Percentiles rank a stretch among this genome's conserved stretches.
These are phyloP conservation scores for Linurgus olivaceus DNA, from an alignment of 2,797 vertebrate species.

Conservation along the genomic window DNA sequence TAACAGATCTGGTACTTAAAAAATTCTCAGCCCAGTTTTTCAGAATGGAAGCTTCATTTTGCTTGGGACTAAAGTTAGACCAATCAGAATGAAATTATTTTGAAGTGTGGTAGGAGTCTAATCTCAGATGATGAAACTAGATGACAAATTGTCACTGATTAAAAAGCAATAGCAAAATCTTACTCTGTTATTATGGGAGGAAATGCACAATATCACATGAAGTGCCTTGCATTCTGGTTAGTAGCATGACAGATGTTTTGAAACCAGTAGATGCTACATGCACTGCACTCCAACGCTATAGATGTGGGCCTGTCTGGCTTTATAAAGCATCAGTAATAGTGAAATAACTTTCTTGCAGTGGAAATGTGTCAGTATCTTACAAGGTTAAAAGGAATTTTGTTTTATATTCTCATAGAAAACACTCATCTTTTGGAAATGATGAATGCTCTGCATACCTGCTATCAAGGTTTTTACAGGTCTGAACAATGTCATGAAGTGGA, in stretches of 20 bases:
- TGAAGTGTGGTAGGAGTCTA: neutral
- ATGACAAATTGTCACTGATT: neutral
- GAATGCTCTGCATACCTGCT: slow-evolving; percentile 75
- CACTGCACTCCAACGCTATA: neutral
- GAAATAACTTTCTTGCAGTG: neutral
- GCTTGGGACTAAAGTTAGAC: neutral
- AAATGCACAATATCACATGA: neutral
- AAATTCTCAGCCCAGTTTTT: neutral
- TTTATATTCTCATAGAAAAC: neutral
- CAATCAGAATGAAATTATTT: neutral
- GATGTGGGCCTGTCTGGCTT: neutral
- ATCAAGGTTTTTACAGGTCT: slow-evolving; percentile 77
- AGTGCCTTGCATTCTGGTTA: neutral
- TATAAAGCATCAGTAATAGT: neutral
- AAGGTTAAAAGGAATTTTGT: neutral
- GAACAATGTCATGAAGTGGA: slow-evolving; percentile 76
- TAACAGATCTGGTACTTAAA: neutral
- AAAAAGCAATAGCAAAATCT: neutral
- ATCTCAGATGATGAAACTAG: neutral
- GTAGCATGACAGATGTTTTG: neutral
- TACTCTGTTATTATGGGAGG: neutral
- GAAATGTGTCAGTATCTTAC: neutral
- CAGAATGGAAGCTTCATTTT: neutral
- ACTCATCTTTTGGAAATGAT: neutral
- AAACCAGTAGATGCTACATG: neutral